Percentiles rank a stretch among this genome's conserved stretches.
Conservation (phyloP, 2,797 vertebrate species). For the Otolemur crassicaudatus region DNA sequence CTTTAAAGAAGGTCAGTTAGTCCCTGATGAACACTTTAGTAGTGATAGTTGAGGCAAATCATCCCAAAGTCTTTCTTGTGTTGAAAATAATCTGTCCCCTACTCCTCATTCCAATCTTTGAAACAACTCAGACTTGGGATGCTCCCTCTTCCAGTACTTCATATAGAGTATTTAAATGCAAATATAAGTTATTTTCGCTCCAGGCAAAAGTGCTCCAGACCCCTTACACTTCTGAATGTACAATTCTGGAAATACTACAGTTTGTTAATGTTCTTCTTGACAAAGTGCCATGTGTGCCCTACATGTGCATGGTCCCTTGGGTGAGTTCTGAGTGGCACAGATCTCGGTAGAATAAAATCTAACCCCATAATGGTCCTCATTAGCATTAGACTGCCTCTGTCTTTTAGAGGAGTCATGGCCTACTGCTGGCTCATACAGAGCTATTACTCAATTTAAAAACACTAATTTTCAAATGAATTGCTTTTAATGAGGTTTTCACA, state of each 20-base stretch:
- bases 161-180: neutral
- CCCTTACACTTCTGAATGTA: neutral
- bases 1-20: neutral
- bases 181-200: neutral
- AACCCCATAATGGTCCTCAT: rapidly evolving
- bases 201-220: neutral
- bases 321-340: neutral
- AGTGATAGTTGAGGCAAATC: neutral
- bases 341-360: neutral
- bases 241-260: neutral
- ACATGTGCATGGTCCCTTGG: neutral
- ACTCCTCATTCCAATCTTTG: neutral
- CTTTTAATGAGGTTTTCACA: neutral
- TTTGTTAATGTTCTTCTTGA: neutral
- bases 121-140: neutral
- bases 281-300: neutral
- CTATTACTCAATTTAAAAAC: neutral
- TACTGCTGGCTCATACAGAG: neutral
- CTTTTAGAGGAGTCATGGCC: neutral
- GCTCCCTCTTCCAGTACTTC: neutral
- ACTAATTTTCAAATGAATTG: neutral
- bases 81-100: neutral
- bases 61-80: neutral
- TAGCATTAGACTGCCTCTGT: neutral
- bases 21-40: neutral